These are phyloP conservation scores for Dreissena polymorpha DNA, from an alignment of 1,140 invertebrate genomes.

Conservation along the genomic window DNA sequence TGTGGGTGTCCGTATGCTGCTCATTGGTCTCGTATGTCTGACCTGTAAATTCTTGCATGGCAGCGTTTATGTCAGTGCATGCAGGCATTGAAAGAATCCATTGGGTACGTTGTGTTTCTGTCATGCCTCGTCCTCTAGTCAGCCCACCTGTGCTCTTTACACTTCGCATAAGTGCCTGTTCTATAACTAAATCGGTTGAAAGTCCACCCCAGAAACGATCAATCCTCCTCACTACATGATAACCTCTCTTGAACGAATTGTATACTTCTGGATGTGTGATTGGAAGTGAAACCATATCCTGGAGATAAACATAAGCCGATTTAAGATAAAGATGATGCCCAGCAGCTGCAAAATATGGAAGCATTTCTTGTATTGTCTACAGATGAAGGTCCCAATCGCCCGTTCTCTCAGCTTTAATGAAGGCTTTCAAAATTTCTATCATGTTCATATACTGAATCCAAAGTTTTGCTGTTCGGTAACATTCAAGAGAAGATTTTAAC, in stretches of 20 bases:
- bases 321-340: background rate
- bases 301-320: conserved; percentile 28
- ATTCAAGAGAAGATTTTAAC: no score
- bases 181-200: background rate
- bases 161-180: conserved; percentile 10
- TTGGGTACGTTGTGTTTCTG: background rate
- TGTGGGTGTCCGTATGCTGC: conserved; percentile 48
- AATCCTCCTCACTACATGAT: background rate
- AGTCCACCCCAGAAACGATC: conserved; percentile 7
- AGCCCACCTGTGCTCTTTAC: background rate
- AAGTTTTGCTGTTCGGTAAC: no score
- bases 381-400: conserved; percentile 44
- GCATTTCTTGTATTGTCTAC: conserved; percentile 31
- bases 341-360: conserved; percentile 6
- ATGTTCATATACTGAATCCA: no score
- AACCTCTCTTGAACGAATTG: background rate
- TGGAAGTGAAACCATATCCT: background rate
- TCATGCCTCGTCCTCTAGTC: conserved; percentile 4
- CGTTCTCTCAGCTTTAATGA: no score
- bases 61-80: conserved; percentile 18
- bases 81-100: conserved; percentile 30
- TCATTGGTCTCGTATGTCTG: conserved; percentile 6
- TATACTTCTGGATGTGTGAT: conserved; percentile 11
- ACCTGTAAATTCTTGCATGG: conserved; percentile 33
- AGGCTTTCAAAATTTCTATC: no score